A percentile compares a stretch with the other conserved stretches of the same genome.
phyloP scores from a whole-genome alignment of 2,797 vertebrate genomes.

The Malacoraja senta region DNA sequence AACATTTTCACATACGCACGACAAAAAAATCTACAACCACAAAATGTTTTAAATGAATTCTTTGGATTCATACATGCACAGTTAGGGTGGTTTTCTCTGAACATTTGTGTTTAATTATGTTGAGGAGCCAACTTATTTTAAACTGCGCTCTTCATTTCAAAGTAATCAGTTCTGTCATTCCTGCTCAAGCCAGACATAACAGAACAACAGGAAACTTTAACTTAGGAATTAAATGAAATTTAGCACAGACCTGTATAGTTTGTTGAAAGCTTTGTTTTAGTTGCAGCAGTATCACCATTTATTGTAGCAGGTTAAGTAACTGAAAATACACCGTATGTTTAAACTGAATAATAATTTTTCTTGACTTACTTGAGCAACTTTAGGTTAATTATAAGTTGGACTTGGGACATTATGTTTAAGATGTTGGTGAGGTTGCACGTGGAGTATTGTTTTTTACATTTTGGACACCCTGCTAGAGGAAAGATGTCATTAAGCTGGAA shows the following conservation, averaged over 20 bases:
- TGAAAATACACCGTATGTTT: not conserved
- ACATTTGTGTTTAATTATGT: slow-evolving; percentile 35
- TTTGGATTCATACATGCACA: not conserved
- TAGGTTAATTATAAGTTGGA: too few relatives aligned
- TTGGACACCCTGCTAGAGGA: too few relatives aligned
- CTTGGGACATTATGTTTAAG: too few relatives aligned
- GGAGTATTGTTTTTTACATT: too few relatives aligned
- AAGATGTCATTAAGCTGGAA: too few relatives aligned
- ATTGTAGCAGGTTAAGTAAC: not conserved
- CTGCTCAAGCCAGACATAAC: slow-evolving; percentile 33
- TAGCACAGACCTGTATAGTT: slow-evolving; percentile 6
- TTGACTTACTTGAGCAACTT: not conserved
- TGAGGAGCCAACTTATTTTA: slow-evolving; percentile 25
- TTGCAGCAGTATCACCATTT: not conserved
- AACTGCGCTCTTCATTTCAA: slow-evolving; percentile 34
- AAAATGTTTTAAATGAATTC: not conserved
- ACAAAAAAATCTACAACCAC: not conserved
- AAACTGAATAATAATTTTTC: not conserved
- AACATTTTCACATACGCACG: not conserved
- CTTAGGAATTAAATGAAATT: slow-evolving; percentile 32
- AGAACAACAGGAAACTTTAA: slow-evolving; percentile 37
- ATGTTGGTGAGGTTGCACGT: too few relatives aligned
- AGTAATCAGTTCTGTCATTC: slow-evolving; percentile 35
- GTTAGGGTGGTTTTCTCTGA: not conserved
- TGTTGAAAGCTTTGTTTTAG: not conserved